Conservation (phyloP, 1,140 invertebrate species). For the Ridgeia piscesae region DNA sequence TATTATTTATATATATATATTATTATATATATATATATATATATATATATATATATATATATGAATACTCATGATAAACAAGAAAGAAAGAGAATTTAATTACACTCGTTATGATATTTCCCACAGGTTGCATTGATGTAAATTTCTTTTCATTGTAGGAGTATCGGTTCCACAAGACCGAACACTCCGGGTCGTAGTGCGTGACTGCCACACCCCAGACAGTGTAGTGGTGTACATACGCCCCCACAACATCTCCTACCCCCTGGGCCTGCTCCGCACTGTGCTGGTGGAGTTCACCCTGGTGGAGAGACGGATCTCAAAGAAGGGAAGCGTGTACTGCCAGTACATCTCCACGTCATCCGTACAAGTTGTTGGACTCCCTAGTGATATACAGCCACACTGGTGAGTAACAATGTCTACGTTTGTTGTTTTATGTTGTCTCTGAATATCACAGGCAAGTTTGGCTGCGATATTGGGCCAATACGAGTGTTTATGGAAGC, state of each 20-base stretch:
- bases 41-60: too few relatives aligned
- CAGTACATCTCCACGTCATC: neutral
- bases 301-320: neutral
- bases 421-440: too few relatives aligned
- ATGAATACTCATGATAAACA: too few relatives aligned
- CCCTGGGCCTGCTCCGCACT: neutral
- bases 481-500: too few relatives aligned
- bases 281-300: neutral
- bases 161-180: neutral
- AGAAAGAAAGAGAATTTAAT: too few relatives aligned
- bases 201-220: neutral
- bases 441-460: too few relatives aligned
- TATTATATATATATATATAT: too few relatives aligned
- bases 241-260: neutral
- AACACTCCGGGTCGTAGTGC: neutral
- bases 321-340: neutral
- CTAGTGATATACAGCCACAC: neutral
- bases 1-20: too few relatives aligned
- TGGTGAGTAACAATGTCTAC: neutral
- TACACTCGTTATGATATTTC: too few relatives aligned
- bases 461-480: too few relatives aligned
- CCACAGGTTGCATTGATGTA: too few relatives aligned
- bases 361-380: neutral
- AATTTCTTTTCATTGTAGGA: neutral
- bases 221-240: neutral